phyloP scores from a whole-genome alignment of 2,113 vertebrate species.

The Candoia aspera region DNA sequence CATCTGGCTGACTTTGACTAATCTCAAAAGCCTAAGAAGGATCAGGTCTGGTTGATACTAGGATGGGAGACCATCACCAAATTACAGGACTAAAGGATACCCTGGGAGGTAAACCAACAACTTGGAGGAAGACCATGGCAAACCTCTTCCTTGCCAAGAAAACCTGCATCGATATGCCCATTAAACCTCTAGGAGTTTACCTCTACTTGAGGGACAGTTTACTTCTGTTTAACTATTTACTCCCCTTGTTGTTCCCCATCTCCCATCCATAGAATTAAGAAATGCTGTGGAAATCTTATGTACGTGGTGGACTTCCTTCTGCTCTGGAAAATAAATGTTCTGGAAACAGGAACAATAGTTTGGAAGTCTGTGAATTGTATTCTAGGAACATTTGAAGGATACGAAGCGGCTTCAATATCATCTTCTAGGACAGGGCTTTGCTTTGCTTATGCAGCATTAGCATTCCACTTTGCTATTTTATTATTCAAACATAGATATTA shows the following conservation, averaged over 20 bases:
- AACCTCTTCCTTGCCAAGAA: too few species aligned
- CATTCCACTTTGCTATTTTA: neutral
- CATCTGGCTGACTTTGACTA: too few species aligned
- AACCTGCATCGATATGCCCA: too few species aligned
- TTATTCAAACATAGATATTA: neutral
- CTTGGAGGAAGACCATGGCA: too few species aligned
- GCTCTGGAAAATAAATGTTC: neutral
- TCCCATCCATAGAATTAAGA: neutral
- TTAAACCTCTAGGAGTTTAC: too few species aligned
- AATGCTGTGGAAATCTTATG: neutral
- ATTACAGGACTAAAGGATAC: too few species aligned
- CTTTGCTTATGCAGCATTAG: neutral
- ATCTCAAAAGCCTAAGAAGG: too few species aligned
- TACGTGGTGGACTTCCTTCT: neutral
- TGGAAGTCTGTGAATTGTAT: neutral
- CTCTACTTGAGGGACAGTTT: neutral
- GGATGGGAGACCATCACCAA: too few species aligned
- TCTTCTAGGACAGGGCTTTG: too few species aligned
- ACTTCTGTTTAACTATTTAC: neutral
- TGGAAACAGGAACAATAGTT: neutral
- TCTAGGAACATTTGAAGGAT: neutral
- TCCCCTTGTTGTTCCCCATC: neutral
- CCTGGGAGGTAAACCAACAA: too few species aligned
- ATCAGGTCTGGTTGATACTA: too few species aligned
- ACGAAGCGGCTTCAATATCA: neutral